Conservation (phyloP, 2,797 vertebrate genomes). For the Pampus argenteus region DNA sequence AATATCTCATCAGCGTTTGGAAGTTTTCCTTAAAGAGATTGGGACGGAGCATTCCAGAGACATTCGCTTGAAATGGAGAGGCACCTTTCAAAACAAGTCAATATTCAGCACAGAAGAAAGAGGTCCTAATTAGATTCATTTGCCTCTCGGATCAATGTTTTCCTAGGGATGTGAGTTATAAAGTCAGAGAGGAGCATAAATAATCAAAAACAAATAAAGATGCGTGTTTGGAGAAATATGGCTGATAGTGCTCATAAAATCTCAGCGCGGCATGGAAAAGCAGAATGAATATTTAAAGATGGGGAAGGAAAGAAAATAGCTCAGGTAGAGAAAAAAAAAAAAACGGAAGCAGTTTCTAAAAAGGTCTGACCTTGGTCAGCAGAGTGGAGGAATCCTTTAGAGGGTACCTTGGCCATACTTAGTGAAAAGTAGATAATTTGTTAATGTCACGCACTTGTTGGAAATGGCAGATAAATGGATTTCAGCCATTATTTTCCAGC, state of each 20-base stretch:
- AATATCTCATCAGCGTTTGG: conserved; percentile 82
- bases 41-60: conserved; percentile 81
- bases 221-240: conserved; percentile 86
- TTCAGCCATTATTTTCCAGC: conserved; percentile 89
- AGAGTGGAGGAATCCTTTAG: conserved; percentile 85
- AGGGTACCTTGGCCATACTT: conserved; percentile 89
- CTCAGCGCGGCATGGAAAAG: conserved; percentile 77
- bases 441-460: conserved; percentile 91
- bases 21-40: conserved; percentile 82
- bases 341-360: conserved; percentile 81
- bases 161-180: conserved; percentile 86
- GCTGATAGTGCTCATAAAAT: conserved; percentile 86
- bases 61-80: conserved; percentile 84
- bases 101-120: conserved; percentile 85
- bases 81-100: conserved; percentile 88
- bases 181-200: conserved; percentile 86
- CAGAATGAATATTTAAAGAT: conserved; percentile 90
- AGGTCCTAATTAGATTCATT: conserved; percentile 89
- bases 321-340: conserved; percentile 61
- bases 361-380: conserved; percentile 85
- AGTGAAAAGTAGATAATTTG: conserved; percentile 90
- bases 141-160: conserved; percentile 87
- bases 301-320: conserved; percentile 82
- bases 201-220: conserved; percentile 90
- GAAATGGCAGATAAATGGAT: conserved; percentile 93